A percentile compares a stretch with the other conserved stretches of the same genome.
These are phyloP conservation scores for Mastacembelus armatus DNA, from an alignment of 2,797 vertebrate genomes.

Conservation along the genomic window DNA sequence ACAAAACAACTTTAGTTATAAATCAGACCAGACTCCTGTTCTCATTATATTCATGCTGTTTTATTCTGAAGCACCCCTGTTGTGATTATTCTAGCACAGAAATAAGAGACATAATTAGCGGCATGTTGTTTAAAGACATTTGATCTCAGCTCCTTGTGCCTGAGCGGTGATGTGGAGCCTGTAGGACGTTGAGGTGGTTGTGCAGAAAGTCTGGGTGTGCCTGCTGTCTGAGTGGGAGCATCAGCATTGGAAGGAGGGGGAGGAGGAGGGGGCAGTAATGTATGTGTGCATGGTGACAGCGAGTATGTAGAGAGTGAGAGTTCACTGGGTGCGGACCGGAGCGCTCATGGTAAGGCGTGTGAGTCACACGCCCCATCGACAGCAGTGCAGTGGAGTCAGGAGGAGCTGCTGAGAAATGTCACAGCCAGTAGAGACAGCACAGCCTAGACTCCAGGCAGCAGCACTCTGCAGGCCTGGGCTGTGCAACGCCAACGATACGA, in stretches of 20 bases:
- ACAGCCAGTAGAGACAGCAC: conserved; percentile 70
- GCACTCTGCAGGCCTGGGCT: conserved; percentile 45
- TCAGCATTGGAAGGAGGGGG: too few relatives aligned
- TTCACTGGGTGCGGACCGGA: conserved; percentile 74
- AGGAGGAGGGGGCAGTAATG: conserved; percentile 34
- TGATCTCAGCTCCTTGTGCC: conserved; percentile 22
- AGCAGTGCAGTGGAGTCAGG: conserved; percentile 79
- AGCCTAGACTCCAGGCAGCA: conserved; percentile 55
- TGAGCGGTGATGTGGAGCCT: conserved; percentile 45
- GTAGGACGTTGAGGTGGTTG: conserved; percentile 54
- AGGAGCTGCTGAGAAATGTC: conserved; percentile 81
- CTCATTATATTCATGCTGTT: not conserved
- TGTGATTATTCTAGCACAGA: not conserved
- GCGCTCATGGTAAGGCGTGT: conserved; percentile 69
- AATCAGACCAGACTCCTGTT: conserved; percentile 29
- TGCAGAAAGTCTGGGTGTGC: conserved; percentile 72
- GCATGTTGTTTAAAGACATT: conserved; percentile 16
- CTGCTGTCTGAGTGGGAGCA: conserved; percentile 58
- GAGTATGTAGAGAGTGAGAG: conserved; percentile 62
- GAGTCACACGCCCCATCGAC: conserved; percentile 81
- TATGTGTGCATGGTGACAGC: conserved; percentile 56
- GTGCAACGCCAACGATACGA: conserved; percentile 38
- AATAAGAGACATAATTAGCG: not conserved
- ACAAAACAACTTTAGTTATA: conserved; percentile 32
- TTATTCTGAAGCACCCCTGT: conserved; percentile 10